Percentiles rank a stretch among this genome's conserved stretches.
Evolutionary conservation across 2,888 invertebrate species (phyloP).

Genomic region (Drymonia ruficornis): DNA sequence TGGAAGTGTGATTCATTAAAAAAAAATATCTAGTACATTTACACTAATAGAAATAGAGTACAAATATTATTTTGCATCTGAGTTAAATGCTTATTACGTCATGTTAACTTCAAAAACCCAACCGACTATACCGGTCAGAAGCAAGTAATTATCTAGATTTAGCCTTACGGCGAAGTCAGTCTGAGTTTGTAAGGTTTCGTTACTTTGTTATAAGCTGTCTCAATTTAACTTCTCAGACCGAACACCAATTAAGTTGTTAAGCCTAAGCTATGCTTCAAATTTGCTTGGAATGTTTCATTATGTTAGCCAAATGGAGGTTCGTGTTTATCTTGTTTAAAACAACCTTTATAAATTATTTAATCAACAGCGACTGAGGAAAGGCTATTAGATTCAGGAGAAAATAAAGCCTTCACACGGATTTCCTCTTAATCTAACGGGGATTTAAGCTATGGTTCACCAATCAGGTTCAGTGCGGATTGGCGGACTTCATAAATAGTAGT

Average conservation of each 20-base stretch:
- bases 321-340: neutral
- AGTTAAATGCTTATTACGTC: no score
- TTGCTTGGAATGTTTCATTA: slow-evolving; percentile 38
- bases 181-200: slow-evolving; percentile 16
- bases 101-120: neutral
- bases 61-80: no score
- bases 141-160: slow-evolving; percentile 12
- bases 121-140: neutral
- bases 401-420: neutral
- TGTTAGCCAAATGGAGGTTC: slow-evolving; percentile 5
- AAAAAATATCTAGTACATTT: no score
- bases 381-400: neutral
- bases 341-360: slow-evolving; percentile 7
- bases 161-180: slow-evolving; percentile 10
- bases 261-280: slow-evolving; percentile 32
- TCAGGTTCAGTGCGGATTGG: no score
- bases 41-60: no score
- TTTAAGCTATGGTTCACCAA: no score
- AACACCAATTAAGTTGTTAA: slow-evolving; percentile 41
- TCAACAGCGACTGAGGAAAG: neutral
- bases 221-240: slow-evolving; percentile 40
- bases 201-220: slow-evolving; percentile 23
- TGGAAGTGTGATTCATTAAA: no score
- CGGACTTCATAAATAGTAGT: no score
- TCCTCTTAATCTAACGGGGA: no score